Evolutionary conservation across 2,113 vertebrate genomes (phyloP).

Genomic region (Morone saxatilis): DNA sequence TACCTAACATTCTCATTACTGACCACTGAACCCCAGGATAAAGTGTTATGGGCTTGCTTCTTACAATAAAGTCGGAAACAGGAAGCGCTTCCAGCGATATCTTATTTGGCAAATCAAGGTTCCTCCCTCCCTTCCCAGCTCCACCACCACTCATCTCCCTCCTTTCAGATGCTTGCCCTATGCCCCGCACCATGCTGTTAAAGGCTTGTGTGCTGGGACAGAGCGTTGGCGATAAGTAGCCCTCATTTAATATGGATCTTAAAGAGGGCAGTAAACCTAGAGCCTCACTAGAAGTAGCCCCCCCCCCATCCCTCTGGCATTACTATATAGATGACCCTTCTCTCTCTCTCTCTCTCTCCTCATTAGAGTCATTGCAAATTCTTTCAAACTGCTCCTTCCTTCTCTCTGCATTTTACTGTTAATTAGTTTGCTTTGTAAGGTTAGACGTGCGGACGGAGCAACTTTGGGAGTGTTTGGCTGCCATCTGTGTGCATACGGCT

Average conservation of each 20-base stretch:
- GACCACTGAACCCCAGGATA: not conserved
- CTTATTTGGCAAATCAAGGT: conserved; percentile 55
- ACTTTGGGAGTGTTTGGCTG: conserved; percentile 90
- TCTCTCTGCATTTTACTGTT: conserved; percentile 89
- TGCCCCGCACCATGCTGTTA: conserved; percentile 73
- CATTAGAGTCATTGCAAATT: conserved; percentile 89
- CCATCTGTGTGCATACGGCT: conserved; percentile 95
- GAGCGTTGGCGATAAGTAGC: conserved; percentile 79
- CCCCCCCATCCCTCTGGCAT: conserved; percentile 55
- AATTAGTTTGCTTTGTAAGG: conserved; percentile 96
- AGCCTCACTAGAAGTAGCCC: conserved; percentile 71
- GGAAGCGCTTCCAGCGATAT: conserved; percentile 30
- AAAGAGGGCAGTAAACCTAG: conserved; percentile 83
- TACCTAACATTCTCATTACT: conserved; percentile 3
- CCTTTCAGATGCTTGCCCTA: conserved; percentile 69
- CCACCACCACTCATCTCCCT: conserved; percentile 59
- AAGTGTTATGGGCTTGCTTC: not conserved
- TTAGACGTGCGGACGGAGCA: conserved; percentile 94
- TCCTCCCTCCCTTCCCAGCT: conserved; percentile 46
- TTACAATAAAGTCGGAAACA: conserved; percentile 30
- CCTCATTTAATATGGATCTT: conserved; percentile 82
- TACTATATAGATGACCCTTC: conserved; percentile 69
- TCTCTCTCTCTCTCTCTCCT: conserved; percentile 62
- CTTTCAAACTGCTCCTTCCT: conserved; percentile 92
- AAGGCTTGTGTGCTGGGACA: conserved; percentile 75